These are phyloP conservation scores for Microtus ochrogaster DNA, from an alignment of 2,113 vertebrate genomes.

Conservation along the genomic window DNA sequence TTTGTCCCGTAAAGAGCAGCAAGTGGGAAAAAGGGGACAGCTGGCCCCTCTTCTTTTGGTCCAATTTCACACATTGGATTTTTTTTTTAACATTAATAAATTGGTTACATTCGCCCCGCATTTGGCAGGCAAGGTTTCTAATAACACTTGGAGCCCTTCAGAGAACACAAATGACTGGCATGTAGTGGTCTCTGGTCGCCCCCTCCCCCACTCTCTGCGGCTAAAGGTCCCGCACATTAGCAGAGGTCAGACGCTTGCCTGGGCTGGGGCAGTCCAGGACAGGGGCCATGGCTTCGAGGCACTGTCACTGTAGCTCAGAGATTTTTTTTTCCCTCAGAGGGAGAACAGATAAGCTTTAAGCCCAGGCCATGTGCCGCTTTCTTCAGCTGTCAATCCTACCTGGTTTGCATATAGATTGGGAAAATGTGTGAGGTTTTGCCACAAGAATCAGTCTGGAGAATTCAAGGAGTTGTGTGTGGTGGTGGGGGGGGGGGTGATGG, in stretches of 20 bases:
- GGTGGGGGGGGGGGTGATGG: background rate
- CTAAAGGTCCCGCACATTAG: slow-evolving; percentile 66
- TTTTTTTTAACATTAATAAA: slow-evolving; percentile 76
- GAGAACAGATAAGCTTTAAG: slow-evolving; percentile 65
- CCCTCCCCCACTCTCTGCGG: slow-evolving; percentile 26
- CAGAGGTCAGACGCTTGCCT: slow-evolving; percentile 72
- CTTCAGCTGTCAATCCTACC: slow-evolving; percentile 76
- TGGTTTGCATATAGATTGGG: slow-evolving; percentile 81
- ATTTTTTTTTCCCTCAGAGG: slow-evolving; percentile 57
- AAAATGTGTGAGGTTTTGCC: slow-evolving; percentile 80
- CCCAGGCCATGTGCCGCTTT: slow-evolving; percentile 61
- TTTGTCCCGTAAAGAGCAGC: slow-evolving; percentile 20
- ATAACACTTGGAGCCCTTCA: slow-evolving; percentile 79
- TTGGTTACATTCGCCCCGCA: slow-evolving; percentile 79
- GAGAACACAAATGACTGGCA: slow-evolving; percentile 75
- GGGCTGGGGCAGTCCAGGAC: slow-evolving; percentile 61
- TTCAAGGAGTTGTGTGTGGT: slow-evolving; percentile 1
- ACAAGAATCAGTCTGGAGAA: slow-evolving; percentile 67
- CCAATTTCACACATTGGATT: slow-evolving; percentile 76
- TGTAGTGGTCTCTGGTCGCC: slow-evolving; percentile 69
- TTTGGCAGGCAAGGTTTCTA: slow-evolving; percentile 79
- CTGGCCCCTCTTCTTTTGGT: slow-evolving; percentile 48
- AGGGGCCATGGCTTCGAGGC: slow-evolving; percentile 78
- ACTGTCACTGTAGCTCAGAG: slow-evolving; percentile 72
- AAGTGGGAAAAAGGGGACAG: slow-evolving; percentile 40